Percentiles rank a stretch among this genome's conserved stretches.
phyloP scores from a whole-genome alignment of 2,797 vertebrate species.

The Crocidura indochinensis region DNA sequence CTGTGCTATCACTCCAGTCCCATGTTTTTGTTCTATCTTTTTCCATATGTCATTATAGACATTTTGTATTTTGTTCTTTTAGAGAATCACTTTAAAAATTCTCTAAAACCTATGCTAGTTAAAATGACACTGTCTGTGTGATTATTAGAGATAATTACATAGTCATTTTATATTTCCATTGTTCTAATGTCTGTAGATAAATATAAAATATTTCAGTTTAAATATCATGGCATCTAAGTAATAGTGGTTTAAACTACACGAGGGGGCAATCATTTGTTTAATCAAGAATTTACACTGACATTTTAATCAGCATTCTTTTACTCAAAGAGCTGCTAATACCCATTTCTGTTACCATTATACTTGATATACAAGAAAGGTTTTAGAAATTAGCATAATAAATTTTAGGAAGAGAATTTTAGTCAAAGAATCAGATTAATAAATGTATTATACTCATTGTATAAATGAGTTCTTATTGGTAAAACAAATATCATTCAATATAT shows the following conservation, averaged over 20 bases:
- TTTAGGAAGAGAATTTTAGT: background rate
- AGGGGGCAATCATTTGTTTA: background rate
- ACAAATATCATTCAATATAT: background rate
- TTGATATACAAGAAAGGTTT: constrained; percentile 50
- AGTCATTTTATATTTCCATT: constrained; percentile 17
- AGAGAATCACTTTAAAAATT: background rate
- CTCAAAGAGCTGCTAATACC: constrained; percentile 6
- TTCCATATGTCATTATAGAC: background rate
- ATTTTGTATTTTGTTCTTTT: background rate
- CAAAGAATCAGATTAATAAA: background rate
- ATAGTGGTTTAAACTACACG: constrained; percentile 13
- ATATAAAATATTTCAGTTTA: constrained; percentile 6
- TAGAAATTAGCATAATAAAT: constrained; percentile 18
- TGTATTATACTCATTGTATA: too few relatives aligned
- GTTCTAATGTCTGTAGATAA: background rate
- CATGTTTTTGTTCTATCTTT: background rate
- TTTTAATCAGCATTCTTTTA: constrained; percentile 42
- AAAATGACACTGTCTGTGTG: background rate
- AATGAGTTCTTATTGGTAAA: background rate
- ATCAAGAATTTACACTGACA: constrained; percentile 9
- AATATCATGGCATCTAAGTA: background rate
- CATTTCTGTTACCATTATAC: constrained; percentile 37
- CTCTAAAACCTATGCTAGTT: background rate
- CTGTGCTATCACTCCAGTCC: too few relatives aligned
- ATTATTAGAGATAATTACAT: constrained; percentile 15